phyloP scores from a whole-genome alignment of 1,140 invertebrate genomes.

The Chrysopa pallens region DNA sequence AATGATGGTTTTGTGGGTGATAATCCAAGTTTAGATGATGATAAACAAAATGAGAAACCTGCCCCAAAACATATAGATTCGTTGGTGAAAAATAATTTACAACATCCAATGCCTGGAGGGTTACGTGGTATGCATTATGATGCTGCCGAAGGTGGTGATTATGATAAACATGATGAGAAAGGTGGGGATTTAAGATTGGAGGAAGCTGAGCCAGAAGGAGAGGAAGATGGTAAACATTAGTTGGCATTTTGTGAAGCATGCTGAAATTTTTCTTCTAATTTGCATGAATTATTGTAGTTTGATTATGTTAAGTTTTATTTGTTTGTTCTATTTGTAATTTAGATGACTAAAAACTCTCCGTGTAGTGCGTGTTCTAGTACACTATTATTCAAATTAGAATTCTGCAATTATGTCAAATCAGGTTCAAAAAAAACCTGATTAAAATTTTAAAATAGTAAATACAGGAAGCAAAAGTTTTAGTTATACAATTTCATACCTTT shows the following conservation, averaged over 20 bases:
- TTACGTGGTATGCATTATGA: conserved; percentile 10
- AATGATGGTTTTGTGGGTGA: conserved; percentile 2
- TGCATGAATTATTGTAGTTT: conserved; percentile 2
- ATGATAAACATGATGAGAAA: conserved; percentile 7
- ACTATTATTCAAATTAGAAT: too few relatives aligned
- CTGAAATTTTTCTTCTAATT: conserved; percentile 2
- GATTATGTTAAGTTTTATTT: conserved; percentile 3
- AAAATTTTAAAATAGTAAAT: too few relatives aligned
- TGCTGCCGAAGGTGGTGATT: conserved; percentile 8
- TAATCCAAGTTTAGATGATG: conserved; percentile 6
- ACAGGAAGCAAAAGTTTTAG: too few relatives aligned
- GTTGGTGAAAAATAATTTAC: conserved; percentile 2
- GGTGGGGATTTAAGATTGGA: conserved; percentile 2
- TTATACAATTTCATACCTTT: too few relatives aligned
- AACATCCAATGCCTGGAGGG: conserved; percentile 2
- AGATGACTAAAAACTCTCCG: too few relatives aligned
- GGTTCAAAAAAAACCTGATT: too few relatives aligned
- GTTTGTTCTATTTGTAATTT: background rate
- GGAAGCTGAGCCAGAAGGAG: conserved; percentile 10
- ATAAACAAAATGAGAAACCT: conserved; percentile 7
- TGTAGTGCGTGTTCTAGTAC: too few relatives aligned
- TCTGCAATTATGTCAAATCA: too few relatives aligned
- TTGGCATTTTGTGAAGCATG: conserved; percentile 1
- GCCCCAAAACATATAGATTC: conserved; percentile 3
- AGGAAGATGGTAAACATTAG: conserved; percentile 10